Percentiles rank a stretch among this genome's conserved stretches.
Evolutionary conservation across 1,140 invertebrate species (phyloP).

Genomic region (Drosophila ambigua): DNA sequence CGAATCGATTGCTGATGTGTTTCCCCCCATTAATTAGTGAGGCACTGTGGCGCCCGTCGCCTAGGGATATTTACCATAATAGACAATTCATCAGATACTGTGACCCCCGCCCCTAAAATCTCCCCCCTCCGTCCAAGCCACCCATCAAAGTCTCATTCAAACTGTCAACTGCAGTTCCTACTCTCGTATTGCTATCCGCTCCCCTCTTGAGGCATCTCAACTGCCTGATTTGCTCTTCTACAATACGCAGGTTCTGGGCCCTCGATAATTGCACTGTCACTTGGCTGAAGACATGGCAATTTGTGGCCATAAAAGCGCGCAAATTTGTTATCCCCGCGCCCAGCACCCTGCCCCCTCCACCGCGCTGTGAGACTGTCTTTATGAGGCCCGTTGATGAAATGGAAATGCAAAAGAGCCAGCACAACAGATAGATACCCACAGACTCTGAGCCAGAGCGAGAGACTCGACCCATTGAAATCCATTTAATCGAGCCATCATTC

Average conservation of each 20-base stretch:
- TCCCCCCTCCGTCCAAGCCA: slow-evolving; percentile 19
- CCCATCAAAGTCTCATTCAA: slow-evolving; percentile 34
- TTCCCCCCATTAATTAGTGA: slow-evolving; percentile 32
- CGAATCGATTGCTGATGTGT: too few species aligned
- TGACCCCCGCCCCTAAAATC: slow-evolving; percentile 8
- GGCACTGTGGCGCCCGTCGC: slow-evolving; percentile 48
- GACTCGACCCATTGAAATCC: slow-evolving; percentile 71
- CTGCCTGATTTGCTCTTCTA: slow-evolving; percentile 12
- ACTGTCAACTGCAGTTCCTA: slow-evolving; percentile 71
- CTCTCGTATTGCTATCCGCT: not conserved
- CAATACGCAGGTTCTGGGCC: slow-evolving; percentile 30
- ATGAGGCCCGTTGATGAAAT: slow-evolving; percentile 69
- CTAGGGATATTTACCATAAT: slow-evolving; percentile 56
- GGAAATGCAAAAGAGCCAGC: slow-evolving; percentile 62
- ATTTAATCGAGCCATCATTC: slow-evolving; percentile 80
- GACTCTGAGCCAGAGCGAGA: slow-evolving; percentile 34
- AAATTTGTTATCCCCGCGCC: slow-evolving; percentile 74
- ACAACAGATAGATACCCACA: slow-evolving; percentile 5
- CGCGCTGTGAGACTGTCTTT: slow-evolving; percentile 31
- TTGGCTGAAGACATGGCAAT: slow-evolving; percentile 81
- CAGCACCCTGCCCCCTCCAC: not conserved
- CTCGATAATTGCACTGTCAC: slow-evolving; percentile 80
- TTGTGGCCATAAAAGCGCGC: slow-evolving; percentile 81
- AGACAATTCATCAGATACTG: slow-evolving; percentile 76
- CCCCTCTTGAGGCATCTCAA: slow-evolving; percentile 9